These are phyloP conservation scores for Microplitis mediator DNA, from an alignment of 1,140 invertebrate genomes.

Conservation along the genomic window DNA sequence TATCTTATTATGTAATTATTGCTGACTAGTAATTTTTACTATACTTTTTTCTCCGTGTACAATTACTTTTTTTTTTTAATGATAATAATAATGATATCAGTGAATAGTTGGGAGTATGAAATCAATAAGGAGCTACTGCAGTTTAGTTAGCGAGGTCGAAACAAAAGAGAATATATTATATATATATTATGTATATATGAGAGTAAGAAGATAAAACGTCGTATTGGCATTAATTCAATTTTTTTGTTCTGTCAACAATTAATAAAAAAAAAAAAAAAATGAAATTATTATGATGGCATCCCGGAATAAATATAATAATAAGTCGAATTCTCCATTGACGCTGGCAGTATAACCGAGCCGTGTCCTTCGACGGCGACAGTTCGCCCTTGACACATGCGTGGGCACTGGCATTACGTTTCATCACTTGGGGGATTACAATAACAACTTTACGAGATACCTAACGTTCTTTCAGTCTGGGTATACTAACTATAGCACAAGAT, in stretches of 20 bases:
- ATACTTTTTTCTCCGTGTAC: too few relatives aligned
- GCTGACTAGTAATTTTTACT: too few relatives aligned
- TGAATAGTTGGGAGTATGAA: slow-evolving; percentile 5
- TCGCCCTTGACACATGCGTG: slow-evolving; percentile 14
- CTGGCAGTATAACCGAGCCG: background rate
- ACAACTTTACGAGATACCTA: too few relatives aligned
- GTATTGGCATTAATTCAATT: too few relatives aligned
- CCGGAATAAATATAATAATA: background rate
- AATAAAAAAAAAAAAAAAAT: background rate
- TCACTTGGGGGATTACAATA: background rate
- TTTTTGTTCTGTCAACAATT: background rate
- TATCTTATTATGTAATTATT: too few relatives aligned
- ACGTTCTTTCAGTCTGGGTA: too few relatives aligned
- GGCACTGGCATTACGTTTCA: slow-evolving; percentile 6
- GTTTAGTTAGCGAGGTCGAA: slow-evolving; percentile 8
- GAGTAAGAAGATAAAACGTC: too few relatives aligned
- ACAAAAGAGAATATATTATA: background rate
- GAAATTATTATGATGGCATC: too few relatives aligned
- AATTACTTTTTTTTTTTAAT: too few relatives aligned
- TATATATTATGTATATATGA: too few relatives aligned
- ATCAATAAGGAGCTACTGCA: slow-evolving; percentile 12
- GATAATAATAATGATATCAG: background rate
- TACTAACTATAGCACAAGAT: too few relatives aligned
- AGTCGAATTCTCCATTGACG: background rate
- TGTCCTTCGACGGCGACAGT: slow-evolving; percentile 6